Percentiles rank a stretch among this genome's conserved stretches.
phyloP scores from a whole-genome alignment of 1,140 invertebrate species.

The Brachionus angularis region DNA sequence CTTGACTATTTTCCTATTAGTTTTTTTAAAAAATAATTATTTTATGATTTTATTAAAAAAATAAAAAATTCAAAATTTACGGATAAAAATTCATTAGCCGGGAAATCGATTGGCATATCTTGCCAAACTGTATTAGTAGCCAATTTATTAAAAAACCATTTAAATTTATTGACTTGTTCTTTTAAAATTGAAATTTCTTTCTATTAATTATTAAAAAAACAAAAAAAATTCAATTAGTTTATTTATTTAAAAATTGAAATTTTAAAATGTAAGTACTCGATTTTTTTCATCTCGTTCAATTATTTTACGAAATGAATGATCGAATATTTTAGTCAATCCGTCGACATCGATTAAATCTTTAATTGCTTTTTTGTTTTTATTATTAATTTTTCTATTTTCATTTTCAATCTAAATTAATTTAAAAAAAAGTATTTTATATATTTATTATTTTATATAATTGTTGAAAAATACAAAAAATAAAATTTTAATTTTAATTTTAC shows the following conservation, averaged over 20 bases:
- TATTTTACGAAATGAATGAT: constrained; percentile 1
- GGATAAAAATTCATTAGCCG: too few species aligned
- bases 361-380: neutral
- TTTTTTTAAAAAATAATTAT: too few species aligned
- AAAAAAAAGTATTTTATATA: too few species aligned
- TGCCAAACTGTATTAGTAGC: neutral
- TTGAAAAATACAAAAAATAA: too few species aligned
- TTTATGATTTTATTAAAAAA: too few species aligned
- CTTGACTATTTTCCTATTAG: neutral
- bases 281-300: neutral
- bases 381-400: too few species aligned
- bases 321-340: constrained; percentile 18
- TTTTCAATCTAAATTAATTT: too few species aligned
- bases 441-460: too few species aligned
- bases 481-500: too few species aligned
- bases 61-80: too few species aligned
- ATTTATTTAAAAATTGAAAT: neutral
- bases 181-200: neutral
- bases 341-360: constrained; percentile 18
- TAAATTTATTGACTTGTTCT: constrained; percentile 33
- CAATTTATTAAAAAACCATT: constrained; percentile 24
- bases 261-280: neutral
- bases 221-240: neutral
- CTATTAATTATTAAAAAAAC: neutral
- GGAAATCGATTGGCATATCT: constrained; percentile 8